phyloP scores from a whole-genome alignment of 1,140 invertebrate genomes.

The Diabrotica virgifera region DNA sequence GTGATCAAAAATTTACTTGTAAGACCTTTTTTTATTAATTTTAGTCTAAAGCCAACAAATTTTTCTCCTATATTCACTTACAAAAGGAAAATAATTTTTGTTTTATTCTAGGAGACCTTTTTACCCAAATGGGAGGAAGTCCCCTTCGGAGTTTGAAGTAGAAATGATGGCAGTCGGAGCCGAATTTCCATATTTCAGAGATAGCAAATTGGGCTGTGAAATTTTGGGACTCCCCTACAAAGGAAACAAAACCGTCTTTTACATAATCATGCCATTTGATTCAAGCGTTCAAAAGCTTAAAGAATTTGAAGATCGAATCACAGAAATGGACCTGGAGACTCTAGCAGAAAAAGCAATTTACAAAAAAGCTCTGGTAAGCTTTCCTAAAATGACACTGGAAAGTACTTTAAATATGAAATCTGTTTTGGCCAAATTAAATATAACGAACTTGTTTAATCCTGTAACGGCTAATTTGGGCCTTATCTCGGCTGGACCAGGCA shows the following conservation, averaged over 20 bases:
- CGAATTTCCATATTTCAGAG: conserved; percentile 55
- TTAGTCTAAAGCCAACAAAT: too few species aligned
- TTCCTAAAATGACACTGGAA: conserved; percentile 69
- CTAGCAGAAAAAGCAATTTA: conserved; percentile 53
- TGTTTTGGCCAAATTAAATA: conserved; percentile 54
- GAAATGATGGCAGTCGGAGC: conserved; percentile 66
- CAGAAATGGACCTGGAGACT: conserved; percentile 50
- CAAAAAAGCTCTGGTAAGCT: conserved; percentile 53
- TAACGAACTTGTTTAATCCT: conserved; percentile 57
- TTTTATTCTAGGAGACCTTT: conserved; percentile 50
- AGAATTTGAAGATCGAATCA: conserved; percentile 53
- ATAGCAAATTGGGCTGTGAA: conserved; percentile 54
- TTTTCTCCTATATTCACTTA: too few species aligned
- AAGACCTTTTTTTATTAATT: too few species aligned
- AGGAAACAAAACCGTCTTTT: conserved; percentile 63
- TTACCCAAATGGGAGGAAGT: conserved; percentile 50
- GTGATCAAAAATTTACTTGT: too few species aligned
- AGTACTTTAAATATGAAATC: conserved; percentile 54
- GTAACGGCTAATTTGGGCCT: conserved; percentile 58
- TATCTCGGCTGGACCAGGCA: conserved; percentile 50
- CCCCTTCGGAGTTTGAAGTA: conserved; percentile 51
- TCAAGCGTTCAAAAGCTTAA: conserved; percentile 50
- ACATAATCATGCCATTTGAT: conserved; percentile 63
- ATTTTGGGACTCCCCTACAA: conserved; percentile 73
- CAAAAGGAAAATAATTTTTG: conserved; percentile 4